Percentiles rank a stretch among this genome's conserved stretches.
phyloP scores from a whole-genome alignment of 2,888 invertebrate genomes.

The Melanostoma scalare region DNA sequence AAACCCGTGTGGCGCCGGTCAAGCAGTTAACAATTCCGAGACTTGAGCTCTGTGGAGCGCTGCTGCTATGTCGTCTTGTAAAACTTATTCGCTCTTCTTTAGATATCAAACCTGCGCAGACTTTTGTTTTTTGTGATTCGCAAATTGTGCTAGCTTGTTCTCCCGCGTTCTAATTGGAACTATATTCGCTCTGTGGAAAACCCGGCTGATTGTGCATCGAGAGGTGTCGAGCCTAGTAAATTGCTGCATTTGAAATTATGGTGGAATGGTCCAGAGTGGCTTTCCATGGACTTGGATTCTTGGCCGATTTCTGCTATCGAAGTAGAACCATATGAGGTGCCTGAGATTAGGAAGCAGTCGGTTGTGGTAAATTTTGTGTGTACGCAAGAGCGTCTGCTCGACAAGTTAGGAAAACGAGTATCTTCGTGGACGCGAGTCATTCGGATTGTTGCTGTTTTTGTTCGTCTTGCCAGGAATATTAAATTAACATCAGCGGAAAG shows the following conservation, averaged over 20 bases:
- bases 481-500: background rate
- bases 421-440: no score
- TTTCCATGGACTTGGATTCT: background rate
- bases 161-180: no score
- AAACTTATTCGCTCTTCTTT: no score
- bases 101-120: no score
- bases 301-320: background rate
- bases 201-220: conserved; percentile 72
- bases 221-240: conserved; percentile 59
- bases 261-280: conserved; percentile 74
- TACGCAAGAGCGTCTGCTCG: no score
- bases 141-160: no score
- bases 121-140: no score
- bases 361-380: no score
- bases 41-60: conserved; percentile 30
- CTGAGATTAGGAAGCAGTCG: conserved; percentile 1
- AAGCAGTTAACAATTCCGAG: conserved; percentile 52
- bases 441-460: no score
- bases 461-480: background rate
- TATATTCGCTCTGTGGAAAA: conserved; percentile 51
- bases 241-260: conserved; percentile 63
- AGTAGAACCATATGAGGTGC: background rate
- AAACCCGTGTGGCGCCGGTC: conserved; percentile 60
- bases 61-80: no score
- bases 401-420: no score